Evolutionary conservation across 1,140 invertebrate species (phyloP).

Genomic region (Ceratina japonica): DNA sequence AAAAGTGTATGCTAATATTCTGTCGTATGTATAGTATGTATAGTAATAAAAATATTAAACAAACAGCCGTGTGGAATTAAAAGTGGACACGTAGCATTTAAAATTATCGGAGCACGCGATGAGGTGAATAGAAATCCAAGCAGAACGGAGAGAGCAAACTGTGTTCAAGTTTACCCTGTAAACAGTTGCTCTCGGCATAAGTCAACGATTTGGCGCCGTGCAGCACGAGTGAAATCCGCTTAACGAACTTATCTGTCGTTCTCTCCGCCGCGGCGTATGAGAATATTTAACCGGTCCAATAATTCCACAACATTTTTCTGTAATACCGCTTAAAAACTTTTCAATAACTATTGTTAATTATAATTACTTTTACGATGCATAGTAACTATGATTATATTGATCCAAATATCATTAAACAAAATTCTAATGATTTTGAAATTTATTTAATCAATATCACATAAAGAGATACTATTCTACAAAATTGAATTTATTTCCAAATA

Average conservation of each 20-base stretch:
- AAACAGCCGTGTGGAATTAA: not conserved
- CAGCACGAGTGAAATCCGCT: constrained; percentile 39
- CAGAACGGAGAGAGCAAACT: constrained; percentile 20
- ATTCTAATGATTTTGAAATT: no score
- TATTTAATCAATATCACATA: no score
- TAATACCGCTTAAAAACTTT: constrained; percentile 24
- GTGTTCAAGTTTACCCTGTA: constrained; percentile 18
- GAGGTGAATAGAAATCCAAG: constrained; percentile 5
- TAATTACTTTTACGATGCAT: no score
- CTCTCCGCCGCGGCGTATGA: not conserved
- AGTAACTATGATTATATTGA: no score
- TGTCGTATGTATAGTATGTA: no score
- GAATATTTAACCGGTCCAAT: constrained; percentile 49
- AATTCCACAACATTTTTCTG: constrained; percentile 1
- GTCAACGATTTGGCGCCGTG: constrained; percentile 32
- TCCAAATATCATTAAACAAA: no score
- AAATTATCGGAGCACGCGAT: not conserved
- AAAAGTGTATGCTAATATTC: no score
- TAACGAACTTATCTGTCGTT: constrained; percentile 46
- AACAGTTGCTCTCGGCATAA: constrained; percentile 33
- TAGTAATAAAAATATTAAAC: no score
- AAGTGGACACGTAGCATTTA: not conserved
- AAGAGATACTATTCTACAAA: no score
- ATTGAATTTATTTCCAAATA: no score
- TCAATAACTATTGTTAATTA: not conserved